Percentiles rank a stretch among this genome's conserved stretches.
Conservation (phyloP, 2,888 invertebrate genomes). For the Hirudinaria manillensis region DNA sequence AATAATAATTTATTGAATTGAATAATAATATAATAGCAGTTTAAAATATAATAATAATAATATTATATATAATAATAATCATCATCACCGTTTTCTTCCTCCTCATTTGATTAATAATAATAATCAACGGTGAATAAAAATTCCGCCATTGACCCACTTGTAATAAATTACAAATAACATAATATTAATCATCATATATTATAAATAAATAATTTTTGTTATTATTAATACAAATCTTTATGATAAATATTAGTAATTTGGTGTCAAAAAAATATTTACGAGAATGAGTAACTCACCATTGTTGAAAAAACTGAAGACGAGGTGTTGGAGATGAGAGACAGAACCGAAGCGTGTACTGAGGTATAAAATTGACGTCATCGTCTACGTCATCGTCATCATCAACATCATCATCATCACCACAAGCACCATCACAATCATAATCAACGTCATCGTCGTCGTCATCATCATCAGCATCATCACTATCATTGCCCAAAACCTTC, state of each 20-base stretch:
- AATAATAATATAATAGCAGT: no score
- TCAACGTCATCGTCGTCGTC: background rate
- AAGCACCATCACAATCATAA: background rate
- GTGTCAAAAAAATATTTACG: no score
- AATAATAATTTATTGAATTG: background rate
- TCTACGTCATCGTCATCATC: background rate
- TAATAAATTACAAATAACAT: no score
- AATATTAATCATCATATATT: no score
- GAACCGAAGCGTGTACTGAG: conserved; percentile 3
- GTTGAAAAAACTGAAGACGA: conserved; percentile 2
- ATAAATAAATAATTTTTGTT: no score
- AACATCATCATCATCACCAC: conserved; percentile 13
- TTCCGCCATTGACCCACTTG: no score
- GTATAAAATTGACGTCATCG: background rate
- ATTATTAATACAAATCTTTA: no score
- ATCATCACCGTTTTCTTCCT: background rate
- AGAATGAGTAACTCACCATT: background rate
- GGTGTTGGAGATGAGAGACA: conserved; percentile 10
- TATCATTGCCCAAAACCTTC: background rate
- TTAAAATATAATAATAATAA: no score
- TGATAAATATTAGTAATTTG: no score
- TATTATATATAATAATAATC: no score
- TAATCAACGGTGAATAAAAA: no score
- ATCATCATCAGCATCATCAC: background rate
- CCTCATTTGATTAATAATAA: no score